These are phyloP conservation scores for Scolopax bukidnonensis DNA, from an alignment of 2,797 vertebrate species.

Conservation along the genomic window DNA sequence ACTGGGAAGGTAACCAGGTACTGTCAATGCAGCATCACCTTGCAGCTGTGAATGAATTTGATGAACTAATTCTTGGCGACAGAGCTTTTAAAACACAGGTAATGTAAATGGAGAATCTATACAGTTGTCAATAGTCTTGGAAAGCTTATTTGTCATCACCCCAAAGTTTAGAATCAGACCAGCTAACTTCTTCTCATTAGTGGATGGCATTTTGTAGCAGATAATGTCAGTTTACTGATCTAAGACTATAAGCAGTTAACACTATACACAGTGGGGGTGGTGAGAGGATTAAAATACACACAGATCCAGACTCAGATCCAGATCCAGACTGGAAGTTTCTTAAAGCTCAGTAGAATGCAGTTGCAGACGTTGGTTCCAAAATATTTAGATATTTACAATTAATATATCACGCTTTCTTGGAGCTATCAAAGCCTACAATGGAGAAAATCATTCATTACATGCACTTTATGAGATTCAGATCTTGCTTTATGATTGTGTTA, in stretches of 20 bases:
- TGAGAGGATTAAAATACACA: background rate
- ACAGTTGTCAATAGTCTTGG: conserved; percentile 25
- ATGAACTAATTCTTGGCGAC: conserved; percentile 21
- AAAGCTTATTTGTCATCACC: conserved; percentile 23
- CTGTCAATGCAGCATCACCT: background rate
- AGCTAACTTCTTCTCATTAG: conserved; percentile 11
- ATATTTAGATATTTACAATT: background rate
- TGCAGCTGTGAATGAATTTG: conserved; percentile 11
- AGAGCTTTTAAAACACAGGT: conserved; percentile 22
- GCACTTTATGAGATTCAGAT: background rate
- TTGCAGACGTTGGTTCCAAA: background rate
- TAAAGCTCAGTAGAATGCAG: background rate
- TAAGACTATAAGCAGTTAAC: background rate
- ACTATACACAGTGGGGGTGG: background rate
- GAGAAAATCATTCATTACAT: background rate
- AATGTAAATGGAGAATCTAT: conserved; percentile 43
- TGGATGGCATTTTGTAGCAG: background rate
- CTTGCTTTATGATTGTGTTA: background rate
- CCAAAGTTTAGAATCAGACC: background rate
- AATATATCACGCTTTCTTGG: background rate
- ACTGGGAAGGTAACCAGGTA: background rate
- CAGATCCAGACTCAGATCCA: background rate
- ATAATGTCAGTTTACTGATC: background rate
- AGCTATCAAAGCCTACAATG: background rate
- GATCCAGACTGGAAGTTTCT: background rate